Percentiles rank a stretch among this genome's conserved stretches.
Evolutionary conservation across 2,888 invertebrate genomes (phyloP).

Genomic region (Oxyteleia sp.): DNA sequence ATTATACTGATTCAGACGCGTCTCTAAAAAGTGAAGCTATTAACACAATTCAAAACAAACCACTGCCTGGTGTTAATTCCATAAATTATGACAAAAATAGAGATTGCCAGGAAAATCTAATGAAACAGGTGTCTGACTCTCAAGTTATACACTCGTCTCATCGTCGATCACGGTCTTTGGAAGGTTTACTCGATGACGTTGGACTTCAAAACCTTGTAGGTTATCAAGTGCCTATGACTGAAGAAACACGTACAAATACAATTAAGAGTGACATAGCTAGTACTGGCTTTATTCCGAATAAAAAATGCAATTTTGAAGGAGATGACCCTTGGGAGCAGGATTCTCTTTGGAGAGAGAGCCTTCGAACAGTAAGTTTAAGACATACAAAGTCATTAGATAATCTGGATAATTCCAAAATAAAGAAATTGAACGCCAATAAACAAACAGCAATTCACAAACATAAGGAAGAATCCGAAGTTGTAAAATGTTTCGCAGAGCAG

Average conservation of each 20-base stretch:
- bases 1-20: neutral
- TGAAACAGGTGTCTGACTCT: slow-evolving; percentile 39
- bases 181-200: slow-evolving; percentile 89
- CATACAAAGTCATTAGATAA: slow-evolving; percentile 95
- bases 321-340: slow-evolving; percentile 95
- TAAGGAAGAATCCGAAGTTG: too few species aligned
- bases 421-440: neutral
- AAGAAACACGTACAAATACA: neutral
- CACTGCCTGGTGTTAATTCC: neutral
- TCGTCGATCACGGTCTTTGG: slow-evolving; percentile 89
- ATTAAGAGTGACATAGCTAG: neutral
- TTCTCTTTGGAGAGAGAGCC: slow-evolving; percentile 93
- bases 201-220: slow-evolving; percentile 82
- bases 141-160: slow-evolving; percentile 82
- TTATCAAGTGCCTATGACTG: neutral
- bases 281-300: slow-evolving; percentile 1
- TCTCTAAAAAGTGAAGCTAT: neutral
- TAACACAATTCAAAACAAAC: neutral
- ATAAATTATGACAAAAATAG: neutral
- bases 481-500: neutral
- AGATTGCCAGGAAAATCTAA: slow-evolving; percentile 74
- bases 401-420: slow-evolving; percentile 88
- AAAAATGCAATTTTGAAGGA: slow-evolving; percentile 72
- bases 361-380: slow-evolving; percentile 93
- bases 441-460: too few species aligned